Percentiles rank a stretch among this genome's conserved stretches.
Evolutionary conservation across 1,140 invertebrate genomes (phyloP).

Genomic region (Atta cephalotes): DNA sequence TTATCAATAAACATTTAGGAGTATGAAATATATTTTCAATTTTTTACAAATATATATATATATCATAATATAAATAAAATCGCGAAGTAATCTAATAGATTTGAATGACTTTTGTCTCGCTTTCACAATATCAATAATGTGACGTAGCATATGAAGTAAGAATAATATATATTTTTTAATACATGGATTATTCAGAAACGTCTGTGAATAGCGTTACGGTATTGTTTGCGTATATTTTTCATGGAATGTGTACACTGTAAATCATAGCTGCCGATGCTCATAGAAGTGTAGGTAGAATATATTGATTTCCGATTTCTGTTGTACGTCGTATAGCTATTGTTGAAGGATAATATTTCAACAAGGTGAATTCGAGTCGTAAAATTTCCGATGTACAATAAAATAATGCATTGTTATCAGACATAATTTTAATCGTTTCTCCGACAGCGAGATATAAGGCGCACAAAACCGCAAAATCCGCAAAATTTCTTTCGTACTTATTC

Average conservation of each 20-base stretch:
- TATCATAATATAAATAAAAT: not conserved
- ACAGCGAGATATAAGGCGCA: not conserved
- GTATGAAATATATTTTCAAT: not conserved
- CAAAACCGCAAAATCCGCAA: not conserved
- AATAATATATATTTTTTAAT: constrained; percentile 2
- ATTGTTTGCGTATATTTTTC: constrained; percentile 15
- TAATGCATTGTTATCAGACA: not conserved
- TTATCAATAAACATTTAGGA: not conserved
- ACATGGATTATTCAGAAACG: not conserved
- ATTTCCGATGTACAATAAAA: constrained; percentile 1
- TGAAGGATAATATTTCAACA: not conserved
- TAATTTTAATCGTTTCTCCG: constrained; percentile 3
- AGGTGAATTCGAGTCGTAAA: not conserved
- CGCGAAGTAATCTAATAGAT: not conserved
- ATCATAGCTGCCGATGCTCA: not conserved
- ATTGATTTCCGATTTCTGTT: constrained; percentile 53
- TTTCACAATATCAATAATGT: not conserved
- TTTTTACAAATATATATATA: not conserved
- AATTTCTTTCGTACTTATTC: not conserved
- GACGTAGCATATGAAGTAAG: not conserved
- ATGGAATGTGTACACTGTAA: not conserved
- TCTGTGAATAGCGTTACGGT: constrained; percentile 10
- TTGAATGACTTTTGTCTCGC: not conserved
- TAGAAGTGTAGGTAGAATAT: constrained; percentile 24
- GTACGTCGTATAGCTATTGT: not conserved